Evolutionary conservation across 2,113 vertebrate genomes (phyloP), one percentile per base, ranked within the genome.

Genomic region (Austrofundulus limnaeus): DNA sequence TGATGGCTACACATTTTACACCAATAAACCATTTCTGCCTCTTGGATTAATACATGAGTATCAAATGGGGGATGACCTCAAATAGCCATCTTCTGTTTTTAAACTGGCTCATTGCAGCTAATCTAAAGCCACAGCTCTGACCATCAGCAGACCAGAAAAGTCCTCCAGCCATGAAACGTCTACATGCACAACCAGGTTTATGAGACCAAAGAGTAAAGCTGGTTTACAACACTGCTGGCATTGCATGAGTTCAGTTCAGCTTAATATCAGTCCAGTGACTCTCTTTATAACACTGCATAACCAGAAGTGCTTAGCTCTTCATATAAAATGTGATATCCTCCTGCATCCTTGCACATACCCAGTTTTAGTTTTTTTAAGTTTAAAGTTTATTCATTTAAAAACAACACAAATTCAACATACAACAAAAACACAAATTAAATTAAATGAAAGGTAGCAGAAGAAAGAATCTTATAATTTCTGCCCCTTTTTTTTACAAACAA

Each of bases 201-300:
- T 20, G n/a, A 46, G n/a, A 4, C n/a, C 3, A n/a, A 14, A 53
- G 20, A 47, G 16, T 17, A 37, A 23, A 3, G 2, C 37, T 11
- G 49, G 53, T 54, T 74, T 55, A 72, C 23, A 31, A 43, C 25
- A 31, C 24, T 23, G 7, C 21, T 10, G 21, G 17, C 21, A 16
- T 38, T 2, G 43, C 1, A 21, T 15, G 51, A 59, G 46, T 28
- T 41, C 14, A 4, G 10, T 28, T 13, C 17, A 20, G 31, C 65
- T 46, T 34, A 62, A 59, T 34, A 45, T 50, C 47, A 52, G 65
- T 52, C 37, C 50, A 38, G 20, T 24, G 45, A 69, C 34, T 74
- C 42, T 50, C 31, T 34, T 34, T 34, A 10, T 34, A 34, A 34
- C 28, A 4, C 5, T 34, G 31, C 1, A 5, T 3, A 28, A 15